These are phyloP conservation scores for Pionites leucogaster DNA, from an alignment of 2,113 vertebrate species.

Conservation along the genomic window DNA sequence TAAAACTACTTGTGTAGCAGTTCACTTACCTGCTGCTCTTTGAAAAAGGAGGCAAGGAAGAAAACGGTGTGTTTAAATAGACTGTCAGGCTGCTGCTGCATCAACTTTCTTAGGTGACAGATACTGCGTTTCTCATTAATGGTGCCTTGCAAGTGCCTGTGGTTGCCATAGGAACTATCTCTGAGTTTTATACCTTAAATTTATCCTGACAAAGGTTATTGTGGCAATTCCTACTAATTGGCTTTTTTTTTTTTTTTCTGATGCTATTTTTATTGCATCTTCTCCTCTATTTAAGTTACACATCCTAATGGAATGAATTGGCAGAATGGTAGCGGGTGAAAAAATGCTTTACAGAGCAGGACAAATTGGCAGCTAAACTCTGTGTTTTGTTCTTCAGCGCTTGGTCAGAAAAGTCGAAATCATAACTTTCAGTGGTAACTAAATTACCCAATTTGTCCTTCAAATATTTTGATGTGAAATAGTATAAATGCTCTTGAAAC, in stretches of 20 bases:
- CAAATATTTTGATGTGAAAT: neutral
- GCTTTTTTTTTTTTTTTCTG: neutral
- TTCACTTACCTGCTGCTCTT: neutral
- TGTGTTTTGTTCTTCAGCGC: neutral
- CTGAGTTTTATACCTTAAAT: conserved; percentile 61
- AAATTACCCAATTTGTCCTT: neutral
- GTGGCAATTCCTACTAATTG: conserved; percentile 69
- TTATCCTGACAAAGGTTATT: conserved; percentile 71
- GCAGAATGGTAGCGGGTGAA: neutral
- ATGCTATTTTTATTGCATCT: conserved; percentile 55
- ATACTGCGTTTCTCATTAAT: conserved; percentile 69
- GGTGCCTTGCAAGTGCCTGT: conserved; percentile 41
- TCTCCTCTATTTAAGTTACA: neutral
- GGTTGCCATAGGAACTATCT: conserved; percentile 70
- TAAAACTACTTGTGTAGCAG: neutral
- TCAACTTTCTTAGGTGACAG: conserved; percentile 45
- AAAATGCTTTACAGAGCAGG: neutral
- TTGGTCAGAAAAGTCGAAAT: neutral
- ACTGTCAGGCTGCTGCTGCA: conserved; percentile 23
- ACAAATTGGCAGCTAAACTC: neutral
- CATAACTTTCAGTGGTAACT: neutral
- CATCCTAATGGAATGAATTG: conserved; percentile 13
- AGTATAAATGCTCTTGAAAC: neutral
- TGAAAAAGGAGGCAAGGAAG: neutral
- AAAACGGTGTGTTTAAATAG: conserved; percentile 44